Base-by-base conservation (phyloP, 2,888 invertebrate species). In the Luperina testacea region DNA sequence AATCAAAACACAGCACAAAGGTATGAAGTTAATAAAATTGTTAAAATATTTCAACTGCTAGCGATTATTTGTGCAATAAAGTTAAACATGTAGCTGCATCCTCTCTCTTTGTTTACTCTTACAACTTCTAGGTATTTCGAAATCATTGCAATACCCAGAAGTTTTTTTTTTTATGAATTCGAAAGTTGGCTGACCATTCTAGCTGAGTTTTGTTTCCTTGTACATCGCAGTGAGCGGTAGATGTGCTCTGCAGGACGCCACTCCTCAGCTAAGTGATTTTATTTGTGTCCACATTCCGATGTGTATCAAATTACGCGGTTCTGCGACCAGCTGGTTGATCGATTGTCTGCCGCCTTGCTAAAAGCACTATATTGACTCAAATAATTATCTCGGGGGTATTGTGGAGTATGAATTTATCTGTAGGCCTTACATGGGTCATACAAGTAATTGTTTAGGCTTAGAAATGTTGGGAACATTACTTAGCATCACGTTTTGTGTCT, bases 241-340 rank as follows among this genome's bases (percentile, higher is more conserved):
- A 94, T 93, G 94, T 87, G 90, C 97, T 81, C 97, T 88, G 91
- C 95, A 93, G 96, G 97, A 94, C 92, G 94, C 96, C 97, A 96
- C 96, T 96, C 95, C 88, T 89, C 92, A 89, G 91, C 95, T 96
- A 97, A 97, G 97, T 97, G 97, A 96, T 96, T 97, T 96, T 96
- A 96, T 97, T 96, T 96, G 96, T 95, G 96, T 95, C 95, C 96
- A 96, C 96, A 96, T 96, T 95, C 95, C 96, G 91, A 95, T 94
- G 95, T 95, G 95, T 97, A 96, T 97, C 96, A 94, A 95, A 96
- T 97, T 97, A 96, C 96, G 91, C 88, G 91, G 90, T 92, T 91
- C 92, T 90, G 93, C 91, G 91, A 92, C 96, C 95, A 96, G 94
- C 96, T 95, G 96, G 88, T 96, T 96, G 96, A 96, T 96, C 95